phyloP scores from a whole-genome alignment of 1,140 invertebrate genomes.

The Ips nitidus region DNA sequence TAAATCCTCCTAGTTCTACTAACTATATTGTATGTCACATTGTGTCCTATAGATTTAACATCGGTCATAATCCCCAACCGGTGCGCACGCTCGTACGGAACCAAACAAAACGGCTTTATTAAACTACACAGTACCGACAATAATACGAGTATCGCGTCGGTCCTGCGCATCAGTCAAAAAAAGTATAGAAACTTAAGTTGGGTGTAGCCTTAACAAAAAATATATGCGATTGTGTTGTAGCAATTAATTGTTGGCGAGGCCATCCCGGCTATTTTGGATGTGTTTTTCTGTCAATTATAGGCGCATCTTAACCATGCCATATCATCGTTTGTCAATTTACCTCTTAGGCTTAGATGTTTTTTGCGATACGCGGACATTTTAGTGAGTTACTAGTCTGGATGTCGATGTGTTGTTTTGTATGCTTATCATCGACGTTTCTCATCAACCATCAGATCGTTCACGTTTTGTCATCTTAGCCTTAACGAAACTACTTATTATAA shows the following conservation, averaged over 20 bases:
- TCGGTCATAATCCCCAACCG: too few relatives aligned
- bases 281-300: constrained; percentile 51
- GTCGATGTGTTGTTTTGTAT: background rate
- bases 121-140: too few relatives aligned
- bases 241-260: constrained; percentile 44
- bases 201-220: constrained; percentile 35
- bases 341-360: constrained; percentile 16
- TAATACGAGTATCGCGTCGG: too few relatives aligned
- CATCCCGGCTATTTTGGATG: constrained; percentile 45
- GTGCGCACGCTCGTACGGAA: too few relatives aligned
- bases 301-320: constrained; percentile 49
- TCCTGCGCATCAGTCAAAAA: too few relatives aligned
- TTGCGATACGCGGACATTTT: constrained; percentile 8
- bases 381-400: constrained; percentile 3
- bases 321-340: constrained; percentile 53
- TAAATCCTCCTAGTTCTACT: too few relatives aligned
- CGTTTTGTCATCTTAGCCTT: constrained; percentile 12
- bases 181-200: constrained; percentile 18
- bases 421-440: background rate
- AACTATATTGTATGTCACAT: too few relatives aligned
- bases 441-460: background rate
- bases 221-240: constrained; percentile 49
- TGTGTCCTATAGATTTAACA: too few relatives aligned
- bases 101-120: too few relatives aligned
- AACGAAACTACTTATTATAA: constrained; percentile 14